phyloP scores from a whole-genome alignment of 2,797 vertebrate genomes.

The Pitangus sulphuratus region DNA sequence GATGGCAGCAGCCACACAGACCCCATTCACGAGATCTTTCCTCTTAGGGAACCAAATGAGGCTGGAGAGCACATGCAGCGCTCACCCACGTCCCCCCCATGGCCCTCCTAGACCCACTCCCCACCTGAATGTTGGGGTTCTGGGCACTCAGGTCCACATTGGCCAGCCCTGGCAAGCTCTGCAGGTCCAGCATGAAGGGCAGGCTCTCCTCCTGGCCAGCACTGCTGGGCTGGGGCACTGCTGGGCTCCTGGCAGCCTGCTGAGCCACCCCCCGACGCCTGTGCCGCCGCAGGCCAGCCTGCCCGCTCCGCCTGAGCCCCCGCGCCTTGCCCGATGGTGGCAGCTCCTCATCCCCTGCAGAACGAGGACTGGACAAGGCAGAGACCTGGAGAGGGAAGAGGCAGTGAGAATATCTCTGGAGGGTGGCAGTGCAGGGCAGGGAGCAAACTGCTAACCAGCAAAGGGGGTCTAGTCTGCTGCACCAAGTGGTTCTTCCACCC shows the following conservation, averaged over 20 bases:
- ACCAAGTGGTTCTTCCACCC: background rate
- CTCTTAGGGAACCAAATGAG: background rate
- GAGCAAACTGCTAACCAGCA: background rate
- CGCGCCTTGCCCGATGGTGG: conserved; percentile 71
- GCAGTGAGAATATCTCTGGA: background rate
- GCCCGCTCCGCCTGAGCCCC: conserved; percentile 60
- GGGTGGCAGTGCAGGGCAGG: background rate
- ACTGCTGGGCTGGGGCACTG: conserved; percentile 39
- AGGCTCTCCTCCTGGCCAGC: conserved; percentile 75
- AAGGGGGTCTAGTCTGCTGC: background rate
- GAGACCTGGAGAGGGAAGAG: conserved; percentile 68
- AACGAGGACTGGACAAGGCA: background rate
- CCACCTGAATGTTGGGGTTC: conserved; percentile 93
- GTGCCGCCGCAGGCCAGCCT: conserved; percentile 67
- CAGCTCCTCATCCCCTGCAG: background rate
- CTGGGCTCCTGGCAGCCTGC: conserved; percentile 66
- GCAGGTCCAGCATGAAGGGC: conserved; percentile 88
- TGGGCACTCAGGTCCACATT: conserved; percentile 85
- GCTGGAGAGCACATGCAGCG: rapidly evolving
- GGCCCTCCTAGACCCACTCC: background rate
- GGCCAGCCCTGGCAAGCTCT: conserved; percentile 86
- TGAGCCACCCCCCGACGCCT: conserved; percentile 74
- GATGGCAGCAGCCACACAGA: rapidly evolving
- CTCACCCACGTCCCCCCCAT: rapidly evolving
- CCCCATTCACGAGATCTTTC: background rate